Conservation (phyloP, 2,113 vertebrate genomes). For the Syngnathus floridae region DNA sequence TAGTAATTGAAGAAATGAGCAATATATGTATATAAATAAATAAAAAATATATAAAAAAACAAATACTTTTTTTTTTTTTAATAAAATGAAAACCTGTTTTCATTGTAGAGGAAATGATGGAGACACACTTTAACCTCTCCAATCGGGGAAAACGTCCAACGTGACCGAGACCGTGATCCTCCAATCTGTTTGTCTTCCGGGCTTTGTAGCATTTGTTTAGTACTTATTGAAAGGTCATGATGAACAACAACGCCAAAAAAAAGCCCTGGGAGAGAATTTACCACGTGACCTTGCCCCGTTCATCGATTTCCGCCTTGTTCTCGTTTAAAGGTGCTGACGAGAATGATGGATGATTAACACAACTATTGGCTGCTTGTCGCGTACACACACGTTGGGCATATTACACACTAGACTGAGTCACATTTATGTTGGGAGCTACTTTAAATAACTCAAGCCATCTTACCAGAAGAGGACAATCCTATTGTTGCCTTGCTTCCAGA, state of each 20-base stretch:
- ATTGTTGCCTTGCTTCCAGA: slow-evolving; percentile 92
- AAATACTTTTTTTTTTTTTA: no score
- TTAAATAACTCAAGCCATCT: slow-evolving; percentile 11
- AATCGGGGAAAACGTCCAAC: no score
- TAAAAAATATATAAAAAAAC: no score
- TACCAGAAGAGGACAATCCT: slow-evolving; percentile 97
- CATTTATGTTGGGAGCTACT: no score
- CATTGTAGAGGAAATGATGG: neutral
- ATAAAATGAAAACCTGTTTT: neutral
- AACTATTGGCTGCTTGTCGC: slow-evolving; percentile 50
- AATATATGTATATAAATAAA: no score
- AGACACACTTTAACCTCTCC: no score
- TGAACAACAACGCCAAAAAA: slow-evolving; percentile 22
- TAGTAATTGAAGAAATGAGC: no score
- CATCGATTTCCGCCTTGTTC: slow-evolving; percentile 58
- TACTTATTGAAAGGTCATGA: slow-evolving; percentile 49
- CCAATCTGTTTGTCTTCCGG: neutral
- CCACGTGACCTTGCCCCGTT: slow-evolving; percentile 53
- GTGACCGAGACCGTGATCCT: no score
- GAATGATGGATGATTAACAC: slow-evolving; percentile 63
- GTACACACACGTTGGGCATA: neutral
- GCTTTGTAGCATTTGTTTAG: slow-evolving; percentile 41
- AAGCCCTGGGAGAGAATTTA: slow-evolving; percentile 23
- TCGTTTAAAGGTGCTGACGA: slow-evolving; percentile 67
- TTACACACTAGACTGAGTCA: no score